Conservation (phyloP, 2,888 invertebrate species). For the Priocnemis perturbator region DNA sequence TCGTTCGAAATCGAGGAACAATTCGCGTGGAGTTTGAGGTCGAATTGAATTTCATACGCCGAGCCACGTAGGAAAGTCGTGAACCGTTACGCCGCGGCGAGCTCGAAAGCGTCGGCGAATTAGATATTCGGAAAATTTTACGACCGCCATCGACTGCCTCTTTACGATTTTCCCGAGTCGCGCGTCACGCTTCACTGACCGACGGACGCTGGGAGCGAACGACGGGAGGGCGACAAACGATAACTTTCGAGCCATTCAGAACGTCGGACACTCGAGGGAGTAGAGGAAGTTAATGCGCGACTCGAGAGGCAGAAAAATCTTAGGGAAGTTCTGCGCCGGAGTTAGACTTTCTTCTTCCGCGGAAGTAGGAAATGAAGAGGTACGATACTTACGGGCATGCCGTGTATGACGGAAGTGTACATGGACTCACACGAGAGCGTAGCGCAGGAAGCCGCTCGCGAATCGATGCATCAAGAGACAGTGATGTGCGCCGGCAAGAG, state of each 20-base stretch:
- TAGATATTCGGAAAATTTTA: neutral
- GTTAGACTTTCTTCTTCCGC: slow-evolving; percentile 15
- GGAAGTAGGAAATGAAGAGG: slow-evolving; percentile 10
- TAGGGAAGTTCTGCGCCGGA: slow-evolving; percentile 17
- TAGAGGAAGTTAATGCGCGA: neutral
- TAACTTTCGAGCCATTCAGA: neutral
- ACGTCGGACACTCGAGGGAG: neutral
- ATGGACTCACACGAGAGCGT: no score
- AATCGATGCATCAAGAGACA: no score
- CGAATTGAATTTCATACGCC: no score
- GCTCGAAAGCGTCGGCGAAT: neutral
- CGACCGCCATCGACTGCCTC: neutral
- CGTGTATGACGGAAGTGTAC: neutral
- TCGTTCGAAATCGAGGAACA: no score
- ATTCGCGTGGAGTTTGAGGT: no score
- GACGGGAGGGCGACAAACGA: neutral
- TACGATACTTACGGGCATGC: slow-evolving; percentile 1
- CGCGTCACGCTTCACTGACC: neutral
- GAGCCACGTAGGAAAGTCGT: no score
- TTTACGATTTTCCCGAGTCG: neutral
- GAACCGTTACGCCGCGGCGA: no score
- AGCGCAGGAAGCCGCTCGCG: neutral
- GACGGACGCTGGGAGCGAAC: neutral
- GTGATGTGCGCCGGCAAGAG: no score
- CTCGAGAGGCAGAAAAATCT: slow-evolving; percentile 18